Evolutionary conservation across 2,113 vertebrate species (phyloP).

Genomic region (Caranx ignobilis): DNA sequence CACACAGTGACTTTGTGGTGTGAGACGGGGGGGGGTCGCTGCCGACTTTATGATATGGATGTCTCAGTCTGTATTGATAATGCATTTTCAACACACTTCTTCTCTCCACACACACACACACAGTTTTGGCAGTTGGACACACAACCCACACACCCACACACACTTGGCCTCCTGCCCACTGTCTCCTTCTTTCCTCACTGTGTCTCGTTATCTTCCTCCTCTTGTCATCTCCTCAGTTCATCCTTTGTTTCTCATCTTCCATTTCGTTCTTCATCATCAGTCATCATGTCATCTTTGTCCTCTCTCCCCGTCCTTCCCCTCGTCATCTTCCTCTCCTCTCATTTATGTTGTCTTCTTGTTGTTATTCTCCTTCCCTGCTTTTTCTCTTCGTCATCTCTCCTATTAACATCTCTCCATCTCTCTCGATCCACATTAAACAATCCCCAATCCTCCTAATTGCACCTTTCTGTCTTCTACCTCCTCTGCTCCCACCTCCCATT

Average conservation of each 20-base stretch:
- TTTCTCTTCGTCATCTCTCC: background rate
- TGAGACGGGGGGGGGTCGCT: slow-evolving; percentile 15
- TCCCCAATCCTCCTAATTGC: background rate
- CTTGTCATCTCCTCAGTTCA: slow-evolving; percentile 17
- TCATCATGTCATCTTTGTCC: slow-evolving; percentile 13
- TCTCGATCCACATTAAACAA: background rate
- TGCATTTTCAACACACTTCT: slow-evolving; percentile 59
- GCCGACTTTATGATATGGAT: slow-evolving; percentile 36
- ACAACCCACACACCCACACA: background rate
- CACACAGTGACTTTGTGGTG: slow-evolving; percentile 15
- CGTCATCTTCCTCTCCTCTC: slow-evolving; percentile 22
- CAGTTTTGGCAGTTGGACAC: background rate
- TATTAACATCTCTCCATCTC: too few relatives aligned
- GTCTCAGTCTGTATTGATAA: slow-evolving; percentile 52
- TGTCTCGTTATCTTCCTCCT: slow-evolving; percentile 16
- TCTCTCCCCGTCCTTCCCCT: background rate
- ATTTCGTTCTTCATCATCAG: slow-evolving; percentile 23
- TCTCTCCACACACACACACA: background rate
- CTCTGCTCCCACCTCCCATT: background rate
- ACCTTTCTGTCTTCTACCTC: background rate
- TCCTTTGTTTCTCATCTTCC: slow-evolving; percentile 23
- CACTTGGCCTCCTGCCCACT: slow-evolving; percentile 3
- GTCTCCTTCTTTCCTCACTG: background rate
- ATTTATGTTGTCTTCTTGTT: slow-evolving; percentile 1
- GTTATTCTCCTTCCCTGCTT: background rate